phyloP scores from a whole-genome alignment of 1,140 invertebrate genomes.

The Calycopis cecrops region DNA sequence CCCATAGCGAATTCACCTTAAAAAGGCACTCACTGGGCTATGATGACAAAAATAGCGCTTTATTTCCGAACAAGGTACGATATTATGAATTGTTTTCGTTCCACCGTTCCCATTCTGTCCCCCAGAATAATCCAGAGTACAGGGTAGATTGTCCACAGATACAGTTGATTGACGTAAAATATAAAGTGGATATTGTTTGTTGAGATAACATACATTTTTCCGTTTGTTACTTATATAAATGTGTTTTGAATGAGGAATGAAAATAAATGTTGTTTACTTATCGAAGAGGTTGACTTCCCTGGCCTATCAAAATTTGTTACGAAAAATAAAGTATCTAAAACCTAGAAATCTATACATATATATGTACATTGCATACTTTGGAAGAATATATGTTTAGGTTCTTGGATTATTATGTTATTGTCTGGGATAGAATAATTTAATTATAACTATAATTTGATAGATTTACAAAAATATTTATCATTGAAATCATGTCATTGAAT shows the following conservation, averaged over 20 bases:
- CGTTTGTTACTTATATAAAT: constrained; percentile 1
- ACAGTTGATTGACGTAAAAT: constrained; percentile 5
- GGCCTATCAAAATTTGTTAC: too few relatives aligned
- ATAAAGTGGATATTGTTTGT: constrained; percentile 7
- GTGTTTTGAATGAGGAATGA: not conserved
- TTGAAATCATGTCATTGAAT: too few relatives aligned
- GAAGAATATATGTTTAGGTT: too few relatives aligned
- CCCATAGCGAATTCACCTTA: not conserved
- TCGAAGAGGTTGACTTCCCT: too few relatives aligned
- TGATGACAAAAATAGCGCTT: not conserved
- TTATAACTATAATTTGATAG: too few relatives aligned
- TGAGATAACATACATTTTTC: constrained; percentile 5
- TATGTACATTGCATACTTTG: too few relatives aligned
- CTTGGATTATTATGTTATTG: too few relatives aligned
- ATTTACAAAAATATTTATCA: too few relatives aligned
- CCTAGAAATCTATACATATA: too few relatives aligned
- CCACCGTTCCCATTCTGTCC: not conserved
- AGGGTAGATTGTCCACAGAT: not conserved
- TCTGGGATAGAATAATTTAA: too few relatives aligned
- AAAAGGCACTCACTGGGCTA: not conserved
- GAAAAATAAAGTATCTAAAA: too few relatives aligned
- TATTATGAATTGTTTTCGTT: constrained; percentile 5
- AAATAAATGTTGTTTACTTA: not conserved
- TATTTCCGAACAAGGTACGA: not conserved
- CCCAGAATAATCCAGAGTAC: not conserved